A percentile compares a stretch with the other conserved stretches of the same genome.
These are phyloP conservation scores for Porites rus DNA, from an alignment of 92 coral and sea anemone genomes.

Conservation along the genomic window DNA sequence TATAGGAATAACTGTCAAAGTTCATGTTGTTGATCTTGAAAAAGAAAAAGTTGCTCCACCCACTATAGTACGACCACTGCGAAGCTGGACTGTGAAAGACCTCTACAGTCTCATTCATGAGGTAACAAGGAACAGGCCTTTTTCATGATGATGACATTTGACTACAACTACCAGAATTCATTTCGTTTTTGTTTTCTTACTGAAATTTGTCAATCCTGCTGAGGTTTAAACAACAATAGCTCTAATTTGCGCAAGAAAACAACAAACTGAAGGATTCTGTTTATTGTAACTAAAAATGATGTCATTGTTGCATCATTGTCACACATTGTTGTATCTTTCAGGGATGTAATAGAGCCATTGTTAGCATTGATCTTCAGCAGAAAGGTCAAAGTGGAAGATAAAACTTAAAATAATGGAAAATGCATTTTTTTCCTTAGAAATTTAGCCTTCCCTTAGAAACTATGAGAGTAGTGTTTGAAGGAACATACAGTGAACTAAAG, in stretches of 20 bases:
- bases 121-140: conserved; percentile 45
- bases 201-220: no score
- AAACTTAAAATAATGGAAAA: neutral
- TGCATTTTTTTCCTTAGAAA: conserved; percentile 52
- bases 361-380: no score
- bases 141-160: no score
- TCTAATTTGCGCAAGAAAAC: no score
- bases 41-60: conserved; percentile 67
- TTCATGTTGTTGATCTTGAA: conserved; percentile 78
- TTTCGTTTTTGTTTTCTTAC: no score
- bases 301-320: no score
- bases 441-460: conserved; percentile 75
- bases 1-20: conserved; percentile 84
- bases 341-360: no score
- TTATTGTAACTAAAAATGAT: no score
- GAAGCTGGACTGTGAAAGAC: conserved; percentile 66
- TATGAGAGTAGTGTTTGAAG: conserved; percentile 84
- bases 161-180: no score
- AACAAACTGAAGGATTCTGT: no score
- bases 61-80: conserved; percentile 71
- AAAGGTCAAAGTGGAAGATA: neutral
- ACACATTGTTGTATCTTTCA: no score
- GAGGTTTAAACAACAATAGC: no score
- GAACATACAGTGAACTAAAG: conserved; percentile 76
- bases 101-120: conserved; percentile 69